Base-by-base conservation (phyloP, 1,140 invertebrate genomes). In the Metopolophium dirhodum region DNA sequence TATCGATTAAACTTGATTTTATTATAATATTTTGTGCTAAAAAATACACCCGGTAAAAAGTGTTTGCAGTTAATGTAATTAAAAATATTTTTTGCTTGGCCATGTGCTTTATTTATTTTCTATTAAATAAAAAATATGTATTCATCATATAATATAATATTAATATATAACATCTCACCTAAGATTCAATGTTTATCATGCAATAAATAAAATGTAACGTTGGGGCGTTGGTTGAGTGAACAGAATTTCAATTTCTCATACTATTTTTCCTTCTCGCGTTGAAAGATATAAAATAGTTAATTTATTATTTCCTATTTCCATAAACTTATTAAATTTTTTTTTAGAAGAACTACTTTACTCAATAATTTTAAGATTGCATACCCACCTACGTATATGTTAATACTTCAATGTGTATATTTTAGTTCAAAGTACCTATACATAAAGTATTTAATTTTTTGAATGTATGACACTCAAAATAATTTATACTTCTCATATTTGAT, bases 1-100 rank as follows among this genome's bases (percentile, higher is more conserved):
- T 87, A 87, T 87, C 45, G 7, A 45, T 30, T 87, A 47, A 87
- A 87, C n/a, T 83, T 37, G 82, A 83, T 83, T 37, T 82, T 82
- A 82, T 82, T 82, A 35, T 35, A 82, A 54, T 54, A 18, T 77
- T 77, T 11, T 77, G 22, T 35, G 2, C n/a, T 20, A 18, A 77
- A 77, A 77, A 68, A 68, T 68, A 68, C 4, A 18, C 61, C 61
- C 4, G 9, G 14, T n/a, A 77, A 4, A 77, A 77, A n/a, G 61
- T 77, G 14, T 77, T 7, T 77, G 61, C 30, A 18, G 14, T 68
- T 77, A 77, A 77, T n/a, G 4, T 77, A 18, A n/a, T 77, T 77
- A 77, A 77, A n/a, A n/a, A 77, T 77, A 20, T 4, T n/a, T 77
- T 18, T 77, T 77, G n/a, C 4, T n/a, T n/a, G n/a, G 61, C 0